Base-by-base conservation (phyloP, 2,888 invertebrate species). In the Crocallis elinguaria region DNA sequence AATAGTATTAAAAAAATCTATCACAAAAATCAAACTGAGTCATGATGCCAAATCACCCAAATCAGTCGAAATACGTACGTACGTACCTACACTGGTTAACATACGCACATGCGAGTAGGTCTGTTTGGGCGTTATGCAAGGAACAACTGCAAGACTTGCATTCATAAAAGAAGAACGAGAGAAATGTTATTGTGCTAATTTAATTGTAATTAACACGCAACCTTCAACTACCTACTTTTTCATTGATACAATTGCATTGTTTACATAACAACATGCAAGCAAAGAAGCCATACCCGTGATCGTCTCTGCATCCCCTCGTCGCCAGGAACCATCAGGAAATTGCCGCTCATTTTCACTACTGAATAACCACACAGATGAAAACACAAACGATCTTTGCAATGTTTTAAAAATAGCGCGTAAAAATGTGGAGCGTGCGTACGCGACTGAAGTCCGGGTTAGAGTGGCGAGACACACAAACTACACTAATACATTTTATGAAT, bases 281-380 rank as follows among this genome's bases (percentile, higher is more conserved):
- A 30, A 49, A 16, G 33, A 75, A 76, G 62, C 69, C 88, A 88
- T 86, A 91, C 91, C 82, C 91, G 75, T 33, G 88, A 84, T 50
- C 91, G 73, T 62, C 73, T 77, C 62, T 86, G 84, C 51, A 90
- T 85, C 16, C 83, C 71, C 48, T 87, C 86, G 57, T 88, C 88
- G 42, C 87, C 88, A 17, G 91, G 91, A 62, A 91, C 89, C 9
- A 90, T 90, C 17, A 91, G 80, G 58, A 88, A 91, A 66, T 91
- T 91, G 54, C 90, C 88, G 78, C 91, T 91, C 91, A 91, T 91
- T 75, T 81, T 88, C 75, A 77, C 81, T 64, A 57, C 52, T 54
- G 56, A 60, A 69, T 69, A 68, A 58, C 57, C 59, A 57, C 64
- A 65, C 36, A 38, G 21, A 67, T 51, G 63, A 64, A 60, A 71